Percentiles rank a stretch among this genome's conserved stretches.
Evolutionary conservation across 2,888 invertebrate species (phyloP).

Genomic region (Suillia variegata): DNA sequence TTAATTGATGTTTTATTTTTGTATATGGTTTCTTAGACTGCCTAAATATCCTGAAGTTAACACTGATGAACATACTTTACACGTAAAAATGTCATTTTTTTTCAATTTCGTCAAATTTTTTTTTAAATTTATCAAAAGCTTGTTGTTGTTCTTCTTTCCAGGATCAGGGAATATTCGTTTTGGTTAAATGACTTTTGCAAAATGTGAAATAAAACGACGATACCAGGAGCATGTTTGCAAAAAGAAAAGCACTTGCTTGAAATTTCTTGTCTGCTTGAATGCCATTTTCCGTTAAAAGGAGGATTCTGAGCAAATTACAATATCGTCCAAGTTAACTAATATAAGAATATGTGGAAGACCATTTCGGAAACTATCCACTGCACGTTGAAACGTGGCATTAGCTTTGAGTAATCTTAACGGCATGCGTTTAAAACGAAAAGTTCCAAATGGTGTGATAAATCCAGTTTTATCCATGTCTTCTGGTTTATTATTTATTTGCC

Average conservation of each 20-base stretch:
- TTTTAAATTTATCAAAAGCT: too few species aligned
- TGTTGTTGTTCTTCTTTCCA: too few species aligned
- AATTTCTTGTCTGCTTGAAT: constrained; percentile 23
- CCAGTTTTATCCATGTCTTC: constrained; percentile 42
- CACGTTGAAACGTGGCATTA: constrained; percentile 35
- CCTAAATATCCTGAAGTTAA: too few species aligned
- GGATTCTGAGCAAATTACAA: constrained; percentile 34
- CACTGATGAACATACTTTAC: too few species aligned
- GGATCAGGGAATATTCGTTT: constrained; percentile 28
- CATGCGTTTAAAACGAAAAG: constrained; percentile 42
- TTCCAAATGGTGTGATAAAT: constrained; percentile 44
- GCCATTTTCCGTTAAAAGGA: constrained; percentile 2
- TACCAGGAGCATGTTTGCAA: constrained; percentile 27
- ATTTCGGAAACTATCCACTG: constrained; percentile 19
- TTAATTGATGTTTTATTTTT: too few species aligned
- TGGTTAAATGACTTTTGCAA: constrained; percentile 33
- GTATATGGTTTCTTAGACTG: too few species aligned
- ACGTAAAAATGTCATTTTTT: too few species aligned
- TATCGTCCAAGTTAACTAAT: too few species aligned
- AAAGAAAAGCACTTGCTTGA: constrained; percentile 30
- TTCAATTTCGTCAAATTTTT: too few species aligned
- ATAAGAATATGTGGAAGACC: too few species aligned
- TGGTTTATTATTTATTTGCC: constrained; percentile 40
- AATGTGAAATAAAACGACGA: constrained; percentile 23
- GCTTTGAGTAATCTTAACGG: constrained; percentile 45